Evolutionary conservation across 2,113 vertebrate species (phyloP).

Genomic region (Chunga burmeisteri): DNA sequence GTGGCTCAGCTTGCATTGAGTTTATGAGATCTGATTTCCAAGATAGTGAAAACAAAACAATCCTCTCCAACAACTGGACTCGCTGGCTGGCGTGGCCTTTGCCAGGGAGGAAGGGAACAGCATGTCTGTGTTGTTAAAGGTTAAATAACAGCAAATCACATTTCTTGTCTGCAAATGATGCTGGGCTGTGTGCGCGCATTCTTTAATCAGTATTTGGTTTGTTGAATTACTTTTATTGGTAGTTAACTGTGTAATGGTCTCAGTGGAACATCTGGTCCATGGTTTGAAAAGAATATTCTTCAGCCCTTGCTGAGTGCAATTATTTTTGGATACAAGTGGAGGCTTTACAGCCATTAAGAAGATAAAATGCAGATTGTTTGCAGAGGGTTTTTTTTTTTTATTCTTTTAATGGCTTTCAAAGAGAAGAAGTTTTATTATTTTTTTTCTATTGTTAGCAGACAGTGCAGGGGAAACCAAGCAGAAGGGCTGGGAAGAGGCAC

Average conservation of each 20-base stretch:
- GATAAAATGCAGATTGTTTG: constrained; percentile 54
- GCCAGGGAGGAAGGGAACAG: background rate
- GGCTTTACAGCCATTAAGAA: constrained; percentile 32
- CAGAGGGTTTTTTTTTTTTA: background rate
- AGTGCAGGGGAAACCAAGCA: background rate
- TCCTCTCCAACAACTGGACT: background rate
- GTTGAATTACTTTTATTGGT: constrained; percentile 44
- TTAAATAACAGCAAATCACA: background rate
- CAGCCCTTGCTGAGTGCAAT: constrained; percentile 15
- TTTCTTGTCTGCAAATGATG: background rate
- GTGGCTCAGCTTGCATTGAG: background rate
- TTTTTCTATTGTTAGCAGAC: background rate
- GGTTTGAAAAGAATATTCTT: constrained; percentile 47
- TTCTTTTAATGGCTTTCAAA: background rate
- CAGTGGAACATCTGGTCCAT: constrained; percentile 32
- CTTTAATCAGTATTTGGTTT: constrained; percentile 26
- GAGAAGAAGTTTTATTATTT: background rate
- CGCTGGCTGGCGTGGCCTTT: background rate
- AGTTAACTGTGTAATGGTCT: constrained; percentile 19
- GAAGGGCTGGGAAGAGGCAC: background rate
- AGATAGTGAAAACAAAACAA: background rate
- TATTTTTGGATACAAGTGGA: constrained; percentile 44
- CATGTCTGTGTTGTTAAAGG: background rate
- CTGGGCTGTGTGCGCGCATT: background rate
- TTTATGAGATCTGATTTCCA: background rate